A percentile compares a stretch with the other conserved stretches of the same genome.
phyloP scores from a whole-genome alignment of 2,113 vertebrate genomes.

The Etia nguti region DNA sequence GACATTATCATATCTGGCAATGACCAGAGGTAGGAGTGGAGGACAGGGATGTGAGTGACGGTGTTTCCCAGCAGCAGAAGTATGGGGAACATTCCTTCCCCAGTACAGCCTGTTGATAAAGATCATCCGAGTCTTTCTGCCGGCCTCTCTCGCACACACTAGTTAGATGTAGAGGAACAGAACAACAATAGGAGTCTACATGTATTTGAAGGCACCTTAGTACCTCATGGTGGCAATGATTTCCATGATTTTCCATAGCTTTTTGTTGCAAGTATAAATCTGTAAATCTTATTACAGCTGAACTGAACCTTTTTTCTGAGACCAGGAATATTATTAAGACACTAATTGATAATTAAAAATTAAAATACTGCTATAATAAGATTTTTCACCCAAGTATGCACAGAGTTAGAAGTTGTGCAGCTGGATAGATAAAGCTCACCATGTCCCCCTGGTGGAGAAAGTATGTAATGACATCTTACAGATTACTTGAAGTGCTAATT shows the following conservation, averaged over 20 bases:
- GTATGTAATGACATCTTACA: background rate
- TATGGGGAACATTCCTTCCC: slow-evolving; percentile 34
- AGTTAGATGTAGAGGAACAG: slow-evolving; percentile 28
- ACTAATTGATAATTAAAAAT: background rate
- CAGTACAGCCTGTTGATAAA: slow-evolving; percentile 10
- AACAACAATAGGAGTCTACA: background rate
- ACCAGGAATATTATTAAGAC: background rate
- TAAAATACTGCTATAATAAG: background rate
- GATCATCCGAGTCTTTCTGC: slow-evolving; percentile 25
- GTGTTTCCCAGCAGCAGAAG: slow-evolving; percentile 3
- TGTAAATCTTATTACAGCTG: background rate
- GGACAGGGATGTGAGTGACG: background rate
- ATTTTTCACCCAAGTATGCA: background rate
- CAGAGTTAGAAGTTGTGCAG: background rate
- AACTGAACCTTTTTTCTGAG: background rate
- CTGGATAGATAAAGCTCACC: background rate
- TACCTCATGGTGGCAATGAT: background rate
- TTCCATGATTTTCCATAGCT: background rate
- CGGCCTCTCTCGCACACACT: background rate
- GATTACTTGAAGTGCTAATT: background rate
- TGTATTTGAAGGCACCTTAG: background rate
- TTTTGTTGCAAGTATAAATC: background rate
- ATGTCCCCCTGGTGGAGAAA: background rate
- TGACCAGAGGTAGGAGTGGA: background rate
- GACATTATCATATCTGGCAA: background rate